Evolutionary conservation across 1,140 invertebrate genomes (phyloP), one percentile per base, ranked within the genome.

Genomic region (Zaprionus davidi): DNA sequence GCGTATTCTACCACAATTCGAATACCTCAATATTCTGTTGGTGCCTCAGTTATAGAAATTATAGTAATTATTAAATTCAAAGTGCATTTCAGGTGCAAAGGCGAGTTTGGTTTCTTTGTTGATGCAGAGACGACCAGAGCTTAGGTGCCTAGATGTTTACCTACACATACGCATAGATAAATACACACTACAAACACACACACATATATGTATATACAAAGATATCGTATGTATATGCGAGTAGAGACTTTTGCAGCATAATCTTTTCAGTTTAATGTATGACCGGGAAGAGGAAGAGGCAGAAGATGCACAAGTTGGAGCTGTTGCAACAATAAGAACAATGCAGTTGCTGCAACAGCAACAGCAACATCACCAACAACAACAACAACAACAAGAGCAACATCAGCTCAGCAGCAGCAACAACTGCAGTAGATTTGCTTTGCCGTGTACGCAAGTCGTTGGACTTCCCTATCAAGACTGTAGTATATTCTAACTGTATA

Each of bases 391-490:
- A 65, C 79, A 72, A 65, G 74, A 74, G 36, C 36, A 13, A 41
- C n/a, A n/a, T 78, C 80, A 67, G 36, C 26, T 6, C 31, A 34
- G 71, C 51, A 70, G 70, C 73, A 72, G 76, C 79, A 78, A 15
- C 36, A 38, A 46, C 41, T 46, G 82, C 80, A 58, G 36, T 58
- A 77, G 81, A 83, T 82, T 80, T 79, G 83, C 68, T n/a, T 17
- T 75, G 68, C 72, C 51, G 22, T 38, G 15, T 46, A 76, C 63
- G 75, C 66, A 76, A 77, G 69, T 62, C 76, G 76, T 81, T 75
- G 64, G 76, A 73, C 65, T 76, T 73, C 64, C 69, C 71, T 80
- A 83, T 84, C 81, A 84, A 83, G 77, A 80, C 77, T 84, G 76
- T 73, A 80, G 76, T 77, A 82, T 82, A 60, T 77, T 76, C 46